A percentile compares a stretch with the other conserved stretches of the same genome.
Conservation (phyloP, 2,113 vertebrate species). For the Rhinolophus ferrumequinum region DNA sequence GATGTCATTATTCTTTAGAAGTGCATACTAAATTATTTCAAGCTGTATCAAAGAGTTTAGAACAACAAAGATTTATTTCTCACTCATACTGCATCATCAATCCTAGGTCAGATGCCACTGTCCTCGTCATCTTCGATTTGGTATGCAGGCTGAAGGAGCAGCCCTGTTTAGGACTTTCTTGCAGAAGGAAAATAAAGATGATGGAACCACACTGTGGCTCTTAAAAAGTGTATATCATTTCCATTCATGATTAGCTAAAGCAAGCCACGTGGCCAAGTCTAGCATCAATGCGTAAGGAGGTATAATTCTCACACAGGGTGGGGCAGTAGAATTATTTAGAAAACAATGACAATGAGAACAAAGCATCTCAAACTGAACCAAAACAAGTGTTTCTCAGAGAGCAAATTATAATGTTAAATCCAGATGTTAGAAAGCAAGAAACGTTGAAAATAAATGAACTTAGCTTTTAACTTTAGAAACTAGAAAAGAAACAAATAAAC, state of each 20-base stretch:
- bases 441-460: constrained; percentile 43
- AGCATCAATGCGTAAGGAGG: background rate
- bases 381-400: constrained; percentile 36
- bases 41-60: background rate
- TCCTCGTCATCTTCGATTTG: background rate
- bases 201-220: background rate
- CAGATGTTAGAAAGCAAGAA: constrained; percentile 60
- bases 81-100: background rate
- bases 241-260: background rate
- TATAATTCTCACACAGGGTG: background rate
- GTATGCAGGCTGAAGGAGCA: background rate
- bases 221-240: background rate
- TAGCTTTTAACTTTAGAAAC: constrained; percentile 46
- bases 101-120: no score
- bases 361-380: constrained; percentile 4
- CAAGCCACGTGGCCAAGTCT: background rate
- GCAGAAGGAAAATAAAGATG: background rate
- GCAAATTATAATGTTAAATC: constrained; percentile 57
- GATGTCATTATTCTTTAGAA: background rate
- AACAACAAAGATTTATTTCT: background rate
- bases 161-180: background rate
- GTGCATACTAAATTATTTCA: background rate
- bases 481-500: constrained; percentile 45
- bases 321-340: background rate
- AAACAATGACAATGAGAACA: background rate